phyloP scores from a whole-genome alignment of 2,888 invertebrate genomes.

The Zaprionus bogoriensis region DNA sequence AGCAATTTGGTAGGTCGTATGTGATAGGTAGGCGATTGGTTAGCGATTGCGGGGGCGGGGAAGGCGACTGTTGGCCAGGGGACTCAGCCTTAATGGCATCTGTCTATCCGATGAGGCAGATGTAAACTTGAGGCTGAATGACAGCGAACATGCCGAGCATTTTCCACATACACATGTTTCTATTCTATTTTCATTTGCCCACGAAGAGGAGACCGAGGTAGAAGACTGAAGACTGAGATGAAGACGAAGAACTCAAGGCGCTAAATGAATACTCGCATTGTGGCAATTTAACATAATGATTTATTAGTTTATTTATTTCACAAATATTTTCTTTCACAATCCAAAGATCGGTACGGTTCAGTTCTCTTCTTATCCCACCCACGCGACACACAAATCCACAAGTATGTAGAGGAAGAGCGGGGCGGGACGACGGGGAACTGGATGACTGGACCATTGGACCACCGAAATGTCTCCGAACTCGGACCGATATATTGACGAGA shows the following conservation, averaged over 20 bases:
- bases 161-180: slow-evolving; percentile 67
- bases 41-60: too few species aligned
- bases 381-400: background rate
- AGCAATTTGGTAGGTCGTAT: slow-evolving; percentile 18
- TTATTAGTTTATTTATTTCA: slow-evolving; percentile 72
- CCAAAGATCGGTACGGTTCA: background rate
- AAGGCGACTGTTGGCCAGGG: background rate
- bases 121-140: slow-evolving; percentile 64
- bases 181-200: slow-evolving; percentile 64
- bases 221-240: slow-evolving; percentile 10
- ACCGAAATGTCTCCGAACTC: slow-evolving; percentile 49
- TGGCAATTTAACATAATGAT: slow-evolving; percentile 76
- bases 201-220: background rate
- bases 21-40: too few species aligned
- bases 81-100: slow-evolving; percentile 40
- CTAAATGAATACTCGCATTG: slow-evolving; percentile 55
- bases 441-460: too few species aligned
- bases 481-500: slow-evolving; percentile 60
- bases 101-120: slow-evolving; percentile 47
- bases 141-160: slow-evolving; percentile 68
- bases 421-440: background rate
- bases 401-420: background rate
- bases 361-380: slow-evolving; percentile 11
- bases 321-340: slow-evolving; percentile 72
- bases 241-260: slow-evolving; percentile 36